phyloP scores from a whole-genome alignment of 2,113 vertebrate genomes.

The Apaloderma vittatum region DNA sequence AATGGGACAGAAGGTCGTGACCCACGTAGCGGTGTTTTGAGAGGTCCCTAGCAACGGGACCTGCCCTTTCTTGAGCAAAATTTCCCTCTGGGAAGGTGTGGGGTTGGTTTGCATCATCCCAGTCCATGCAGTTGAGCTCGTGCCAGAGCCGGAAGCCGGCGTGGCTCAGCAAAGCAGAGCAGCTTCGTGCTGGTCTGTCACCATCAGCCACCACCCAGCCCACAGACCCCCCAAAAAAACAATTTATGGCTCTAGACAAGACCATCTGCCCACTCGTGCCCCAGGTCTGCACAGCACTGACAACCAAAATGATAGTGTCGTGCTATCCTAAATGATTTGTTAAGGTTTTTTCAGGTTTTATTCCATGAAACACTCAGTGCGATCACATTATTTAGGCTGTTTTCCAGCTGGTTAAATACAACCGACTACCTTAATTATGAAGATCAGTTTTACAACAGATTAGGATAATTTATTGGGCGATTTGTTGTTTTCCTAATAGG shows the following conservation, averaged over 20 bases:
- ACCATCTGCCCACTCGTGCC: neutral
- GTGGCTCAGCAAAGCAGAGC: neutral
- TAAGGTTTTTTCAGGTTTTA: constrained; percentile 24
- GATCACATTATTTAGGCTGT: constrained; percentile 47
- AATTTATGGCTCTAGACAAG: neutral
- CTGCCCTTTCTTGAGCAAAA: neutral
- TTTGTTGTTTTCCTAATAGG: constrained; percentile 63
- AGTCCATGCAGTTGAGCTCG: rapidly evolving
- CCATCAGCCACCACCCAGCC: neutral
- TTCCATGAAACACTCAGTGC: neutral
- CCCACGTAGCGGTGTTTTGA: neutral
- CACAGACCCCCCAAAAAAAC: neutral
- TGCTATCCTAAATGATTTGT: neutral
- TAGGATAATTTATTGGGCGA: constrained; percentile 51
- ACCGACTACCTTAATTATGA: constrained; percentile 64
- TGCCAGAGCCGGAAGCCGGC: neutral
- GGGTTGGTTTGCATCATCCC: neutral
- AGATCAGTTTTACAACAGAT: constrained; percentile 50
- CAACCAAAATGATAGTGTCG: neutral
- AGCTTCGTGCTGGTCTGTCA: neutral
- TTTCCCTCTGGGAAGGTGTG: neutral
- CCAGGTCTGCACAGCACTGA: neutral
- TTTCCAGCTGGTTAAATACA: constrained; percentile 42
- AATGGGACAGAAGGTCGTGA: rapidly evolving
- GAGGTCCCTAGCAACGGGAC: neutral